Evolutionary conservation across 2,797 vertebrate genomes (phyloP), one percentile per base, ranked within the genome.

Genomic region (Scarus forsteni): DNA sequence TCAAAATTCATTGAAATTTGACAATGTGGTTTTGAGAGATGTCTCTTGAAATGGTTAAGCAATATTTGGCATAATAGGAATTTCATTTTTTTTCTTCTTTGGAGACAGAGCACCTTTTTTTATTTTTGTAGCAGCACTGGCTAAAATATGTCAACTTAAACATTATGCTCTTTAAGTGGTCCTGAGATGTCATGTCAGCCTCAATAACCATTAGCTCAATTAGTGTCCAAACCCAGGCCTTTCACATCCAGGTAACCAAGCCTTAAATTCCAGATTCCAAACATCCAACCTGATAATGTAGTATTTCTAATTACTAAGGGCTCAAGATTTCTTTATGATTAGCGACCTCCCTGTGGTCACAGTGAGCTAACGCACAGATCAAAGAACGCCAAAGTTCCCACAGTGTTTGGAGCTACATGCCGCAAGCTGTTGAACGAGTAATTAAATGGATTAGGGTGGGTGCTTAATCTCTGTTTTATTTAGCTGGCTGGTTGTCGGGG

Each of bases 401-500:
- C 73, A 73, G 62, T 4, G 49, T 71, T 72, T 60, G 62, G 71
- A 70, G 65, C 69, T 78, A 55, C 83, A 79, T 55, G 84, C 72
- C 8, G 60, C 55, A 72, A 80, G 75, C 75, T 70, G 84, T 79
- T 85, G 80, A 85, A 85, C 50, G 67, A 87, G 81, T 87, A 85
- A 85, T 92, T 86, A 86, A 86, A 83, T 85, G 40, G 70, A 82
- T 90, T 85, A 14, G 66, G 75, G 78, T 81, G 67, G 75, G 78
- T 87, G 86, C 82, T 88, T 90, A 89, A 87, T 89, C 81, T 90
- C 73, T 69, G 71, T 88, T 92, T 87, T 85, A 88, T 89, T 90
- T 80, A 84, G 78, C 70, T 89, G 86, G 86, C 88, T 88, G 64
- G 56, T 71, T 84, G 77, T 80, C 3, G 75, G 84, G 84, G 72